Percentiles rank a stretch among this genome's conserved stretches.
Conservation (phyloP, 2,888 invertebrate species). For the Scaeva pyrastri region DNA sequence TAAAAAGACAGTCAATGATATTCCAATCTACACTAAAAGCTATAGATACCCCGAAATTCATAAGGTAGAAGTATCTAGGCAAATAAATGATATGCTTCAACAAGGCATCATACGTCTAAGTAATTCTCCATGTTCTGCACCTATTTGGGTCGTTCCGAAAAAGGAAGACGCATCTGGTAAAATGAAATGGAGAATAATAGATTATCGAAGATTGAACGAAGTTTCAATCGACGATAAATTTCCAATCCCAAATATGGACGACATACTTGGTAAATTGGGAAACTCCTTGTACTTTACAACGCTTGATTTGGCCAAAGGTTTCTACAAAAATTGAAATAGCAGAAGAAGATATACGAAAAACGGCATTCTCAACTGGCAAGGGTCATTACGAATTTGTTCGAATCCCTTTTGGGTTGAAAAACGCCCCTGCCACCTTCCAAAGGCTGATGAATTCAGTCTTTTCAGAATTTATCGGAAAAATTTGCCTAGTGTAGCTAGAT, state of each 20-base stretch:
- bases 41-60: slow-evolving; percentile 14
- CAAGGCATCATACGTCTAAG: slow-evolving; percentile 17
- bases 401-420: neutral
- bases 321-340: neutral
- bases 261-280: neutral
- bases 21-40: slow-evolving; percentile 8
- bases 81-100: neutral
- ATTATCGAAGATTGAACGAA: neutral
- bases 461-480: neutral
- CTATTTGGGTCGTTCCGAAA: neutral
- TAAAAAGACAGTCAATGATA: neutral
- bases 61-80: neutral
- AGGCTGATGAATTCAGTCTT: neutral
- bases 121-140: slow-evolving; percentile 1
- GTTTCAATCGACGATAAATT: neutral
- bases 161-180: neutral
- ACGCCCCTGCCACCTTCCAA: neutral
- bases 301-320: neutral
- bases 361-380: neutral
- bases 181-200: neutral
- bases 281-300: neutral
- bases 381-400: neutral
- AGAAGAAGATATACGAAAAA: neutral
- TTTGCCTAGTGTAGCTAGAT: neutral
- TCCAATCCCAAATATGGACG: slow-evolving; percentile 1